These are phyloP conservation scores for Cottoperca gobio DNA, from an alignment of 2,797 vertebrate species.

Conservation along the genomic window DNA sequence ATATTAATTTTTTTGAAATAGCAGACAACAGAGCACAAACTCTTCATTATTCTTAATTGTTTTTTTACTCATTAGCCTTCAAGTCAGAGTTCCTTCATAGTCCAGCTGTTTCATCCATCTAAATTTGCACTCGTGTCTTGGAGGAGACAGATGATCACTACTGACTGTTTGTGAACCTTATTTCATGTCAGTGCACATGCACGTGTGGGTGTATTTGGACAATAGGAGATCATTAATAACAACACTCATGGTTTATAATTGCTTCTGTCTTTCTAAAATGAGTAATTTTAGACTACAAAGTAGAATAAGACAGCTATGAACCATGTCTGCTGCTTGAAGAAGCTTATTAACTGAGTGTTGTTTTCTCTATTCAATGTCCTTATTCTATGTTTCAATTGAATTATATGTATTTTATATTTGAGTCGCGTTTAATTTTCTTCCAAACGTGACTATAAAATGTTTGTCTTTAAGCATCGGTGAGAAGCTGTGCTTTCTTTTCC, in stretches of 20 bases:
- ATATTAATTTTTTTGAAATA: constrained; percentile 44
- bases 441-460: background rate
- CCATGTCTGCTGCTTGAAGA: constrained; percentile 2
- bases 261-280: constrained; percentile 4
- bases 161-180: constrained; percentile 10
- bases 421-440: background rate
- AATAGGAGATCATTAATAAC: constrained; percentile 17
- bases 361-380: constrained; percentile 7
- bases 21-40: constrained; percentile 2
- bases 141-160: constrained; percentile 20
- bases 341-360: background rate
- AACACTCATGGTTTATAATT: constrained; percentile 16
- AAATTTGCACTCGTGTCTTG: constrained; percentile 13
- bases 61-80: constrained; percentile 41
- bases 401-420: constrained; percentile 20
- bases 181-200: background rate
- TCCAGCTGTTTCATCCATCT: constrained; percentile 50
- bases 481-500: background rate
- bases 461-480: background rate
- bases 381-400: constrained; percentile 11
- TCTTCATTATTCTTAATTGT: constrained; percentile 21
- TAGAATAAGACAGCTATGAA: background rate
- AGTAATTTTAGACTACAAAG: constrained; percentile 1
- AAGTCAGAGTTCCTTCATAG: constrained; percentile 22
- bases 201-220: constrained; percentile 14